Base-by-base conservation (phyloP, 92 coral and sea anemone species). In the Siderastrea siderea region DNA sequence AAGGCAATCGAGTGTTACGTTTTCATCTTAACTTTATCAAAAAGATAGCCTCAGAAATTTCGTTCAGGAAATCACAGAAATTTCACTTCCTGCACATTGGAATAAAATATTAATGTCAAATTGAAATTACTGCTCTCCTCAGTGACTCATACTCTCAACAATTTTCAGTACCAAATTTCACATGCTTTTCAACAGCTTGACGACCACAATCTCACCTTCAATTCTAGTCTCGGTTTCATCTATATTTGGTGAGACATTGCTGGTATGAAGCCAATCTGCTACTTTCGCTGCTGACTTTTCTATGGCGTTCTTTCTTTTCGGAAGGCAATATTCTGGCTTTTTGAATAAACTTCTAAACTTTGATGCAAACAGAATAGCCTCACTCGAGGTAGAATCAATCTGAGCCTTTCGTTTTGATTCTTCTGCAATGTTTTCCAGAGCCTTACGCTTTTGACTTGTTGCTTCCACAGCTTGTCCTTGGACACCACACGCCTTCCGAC, bases 221-320 rank as follows among this genome's bases (percentile, higher is more conserved):
- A 0, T 2, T 3, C 59, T 57, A 54, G 19, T 8, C 14, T 67
- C 16, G 12, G 45, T 19, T 0, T 17, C 87, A 80, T 49, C 73
- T 71, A 19, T 68, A 47, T 11, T 55, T 78, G 68, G 71, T 54
- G 78, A 64, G 46, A 68, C 16, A 50, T 53, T 47, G 17, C 51
- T 55, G 51, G 47, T 44, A 81, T 45, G 44, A 44, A 82, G 86
- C 86, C 86, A 82, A 48, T 70, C 77, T 7, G 86, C 68, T 7
- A 82, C 86, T 70, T 82, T 82, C 2, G 55, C 14, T 82, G 68
- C 77, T n/a, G 86, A 82, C 6, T 2, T 55, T 52, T 54, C 68
- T 57, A 82, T 69, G 3, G 77, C 78, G 47, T 16, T 46, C 10
- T 82, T 82, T 38, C 78, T 71, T 45, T 58, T 69, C 10, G 57